Base-by-base conservation (phyloP, 1,140 invertebrate species). In the Cotesia glomerata region DNA sequence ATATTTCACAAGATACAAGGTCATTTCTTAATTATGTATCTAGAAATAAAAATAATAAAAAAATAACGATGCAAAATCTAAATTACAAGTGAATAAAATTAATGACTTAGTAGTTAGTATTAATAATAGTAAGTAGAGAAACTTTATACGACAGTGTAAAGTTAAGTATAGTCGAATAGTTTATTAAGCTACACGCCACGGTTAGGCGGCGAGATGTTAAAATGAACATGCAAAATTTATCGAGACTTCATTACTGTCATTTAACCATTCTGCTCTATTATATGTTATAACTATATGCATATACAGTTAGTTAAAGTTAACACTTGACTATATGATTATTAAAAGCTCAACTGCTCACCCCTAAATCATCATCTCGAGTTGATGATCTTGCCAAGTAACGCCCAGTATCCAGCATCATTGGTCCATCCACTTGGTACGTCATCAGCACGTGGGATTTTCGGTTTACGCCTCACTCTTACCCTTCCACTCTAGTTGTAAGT, bases 311-410 rank as follows among this genome's bases (percentile, higher is more conserved):
- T 45, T 45, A 45, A 7, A 45, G 39, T 45, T 45, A 45, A 45
- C 39, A 45, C 39, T 45, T 45, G 39, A 45, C 79, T 76, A 80
- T 81, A 75, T 26, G 26, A 84, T 84, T 77, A 82, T 83, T 82
- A 82, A 77, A 77, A 75, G 72, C 72, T 81, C 71, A 58, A 52
- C 5, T 13, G 8, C 18, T 74, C 75, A 74, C 74, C 39, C 39
- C 39, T 45, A 45, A 45, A 45, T 73, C 45, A 76, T 75, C 79
- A 76, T 72, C 68, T 72, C 16, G 45, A 16, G 16, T 14, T 54
- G 52, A 72, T 64, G 54, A 67, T 52, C 54, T 78, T 83, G 84
- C 84, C 84, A 85, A 84, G 84, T 76, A 75, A 78, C 84, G 83
- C 84, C 84, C 83, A 80, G 70, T 51, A 49, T 69, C 61, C 54